These are phyloP conservation scores for Heliconius aoede DNA, from an alignment of 2,888 invertebrate species.

Conservation along the genomic window DNA sequence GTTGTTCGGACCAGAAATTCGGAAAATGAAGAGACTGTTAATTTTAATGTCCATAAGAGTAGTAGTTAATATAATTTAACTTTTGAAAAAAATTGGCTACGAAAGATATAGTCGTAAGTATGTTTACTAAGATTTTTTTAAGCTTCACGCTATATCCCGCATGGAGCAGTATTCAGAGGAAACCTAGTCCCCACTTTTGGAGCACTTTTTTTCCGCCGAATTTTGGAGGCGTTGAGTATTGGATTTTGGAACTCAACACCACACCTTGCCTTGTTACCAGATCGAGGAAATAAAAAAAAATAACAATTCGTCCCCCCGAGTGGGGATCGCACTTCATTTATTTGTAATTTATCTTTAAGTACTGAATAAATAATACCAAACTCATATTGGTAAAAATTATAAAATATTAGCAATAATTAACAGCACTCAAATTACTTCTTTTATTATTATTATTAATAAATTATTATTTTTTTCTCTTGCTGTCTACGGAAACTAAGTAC, in stretches of 20 bases:
- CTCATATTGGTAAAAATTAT: neutral
- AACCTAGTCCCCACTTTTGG: too few species aligned
- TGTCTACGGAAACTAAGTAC: slow-evolving; percentile 13
- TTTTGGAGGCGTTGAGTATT: neutral
- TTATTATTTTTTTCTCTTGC: neutral
- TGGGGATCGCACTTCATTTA: neutral
- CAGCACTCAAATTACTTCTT: neutral
- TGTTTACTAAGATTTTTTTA: neutral
- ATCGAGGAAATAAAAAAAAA: neutral
- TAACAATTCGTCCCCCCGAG: neutral
- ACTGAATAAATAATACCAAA: neutral
- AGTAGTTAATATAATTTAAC: too few species aligned
- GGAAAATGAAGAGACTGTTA: neutral
- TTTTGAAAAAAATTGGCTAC: too few species aligned
- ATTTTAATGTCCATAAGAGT: neutral
- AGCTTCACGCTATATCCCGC: neutral
- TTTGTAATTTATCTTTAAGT: neutral
- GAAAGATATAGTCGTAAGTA: neutral
- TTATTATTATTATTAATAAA: too few species aligned
- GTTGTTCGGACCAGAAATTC: neutral
- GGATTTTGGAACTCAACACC: neutral
- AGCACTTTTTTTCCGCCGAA: too few species aligned
- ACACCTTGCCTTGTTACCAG: neutral
- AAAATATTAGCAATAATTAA: neutral
- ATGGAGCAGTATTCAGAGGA: neutral